These are phyloP conservation scores for Neelides folsomi DNA, from an alignment of 2,888 invertebrate genomes.

Conservation along the genomic window DNA sequence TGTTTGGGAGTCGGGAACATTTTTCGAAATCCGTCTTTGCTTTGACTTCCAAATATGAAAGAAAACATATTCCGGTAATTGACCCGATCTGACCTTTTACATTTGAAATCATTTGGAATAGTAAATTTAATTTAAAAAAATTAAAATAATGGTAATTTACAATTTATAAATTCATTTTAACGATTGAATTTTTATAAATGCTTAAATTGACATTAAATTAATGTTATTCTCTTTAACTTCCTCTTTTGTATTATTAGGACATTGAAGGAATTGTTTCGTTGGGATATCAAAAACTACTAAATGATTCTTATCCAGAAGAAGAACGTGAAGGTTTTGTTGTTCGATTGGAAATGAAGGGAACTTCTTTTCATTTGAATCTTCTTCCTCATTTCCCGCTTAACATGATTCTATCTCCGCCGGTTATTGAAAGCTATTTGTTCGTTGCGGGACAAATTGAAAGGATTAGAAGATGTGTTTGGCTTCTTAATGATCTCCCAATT, in stretches of 20 bases:
- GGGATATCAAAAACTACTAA: slow-evolving; percentile 18
- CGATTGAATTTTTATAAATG: no score
- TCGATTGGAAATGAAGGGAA: slow-evolving; percentile 8
- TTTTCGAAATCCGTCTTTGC: slow-evolving; percentile 16
- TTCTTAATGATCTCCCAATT: slow-evolving; percentile 11
- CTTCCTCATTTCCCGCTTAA: slow-evolving; percentile 23
- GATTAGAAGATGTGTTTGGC: slow-evolving; percentile 24
- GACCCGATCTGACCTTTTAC: no score
- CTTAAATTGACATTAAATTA: no score
- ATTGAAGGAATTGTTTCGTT: slow-evolving; percentile 8
- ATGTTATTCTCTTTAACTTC: no score
- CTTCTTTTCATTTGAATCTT: slow-evolving; percentile 15
- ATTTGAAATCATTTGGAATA: no score
- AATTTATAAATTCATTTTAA: no score
- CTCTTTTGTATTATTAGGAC: neutral
- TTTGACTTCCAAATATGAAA: slow-evolving; percentile 5
- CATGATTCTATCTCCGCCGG: slow-evolving; percentile 15
- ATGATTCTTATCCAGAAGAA: slow-evolving; percentile 24
- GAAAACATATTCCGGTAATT: no score
- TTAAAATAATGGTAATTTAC: no score
- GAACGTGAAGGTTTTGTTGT: slow-evolving; percentile 16
- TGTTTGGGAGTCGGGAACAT: slow-evolving; percentile 22
- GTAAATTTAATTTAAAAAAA: no score
- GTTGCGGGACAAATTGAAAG: slow-evolving; percentile 18
- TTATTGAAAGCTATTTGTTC: slow-evolving; percentile 17